Percentiles rank a stretch among this genome's conserved stretches.
Conservation (phyloP, 92 coral and sea anemone genomes). For the Umimayanthus kanabou region DNA sequence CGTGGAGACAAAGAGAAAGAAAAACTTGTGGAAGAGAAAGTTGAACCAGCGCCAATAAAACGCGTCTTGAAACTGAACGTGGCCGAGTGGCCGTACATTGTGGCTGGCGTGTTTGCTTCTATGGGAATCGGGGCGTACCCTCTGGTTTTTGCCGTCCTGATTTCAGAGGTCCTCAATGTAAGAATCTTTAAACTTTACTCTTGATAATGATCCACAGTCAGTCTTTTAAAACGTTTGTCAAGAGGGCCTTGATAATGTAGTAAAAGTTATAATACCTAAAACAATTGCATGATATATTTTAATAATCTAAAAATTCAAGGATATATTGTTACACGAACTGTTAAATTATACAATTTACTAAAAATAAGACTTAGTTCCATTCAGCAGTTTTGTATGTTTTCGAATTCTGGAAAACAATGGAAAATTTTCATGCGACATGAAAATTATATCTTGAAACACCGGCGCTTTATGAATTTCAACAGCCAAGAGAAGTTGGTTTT, state of each 20-base stretch:
- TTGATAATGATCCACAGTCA: not conserved
- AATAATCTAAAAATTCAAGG: too few species aligned
- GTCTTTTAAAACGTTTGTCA: too few species aligned
- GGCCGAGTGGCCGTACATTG: slow-evolving; percentile 57
- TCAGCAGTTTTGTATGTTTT: not conserved
- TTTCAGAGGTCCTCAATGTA: slow-evolving; percentile 53
- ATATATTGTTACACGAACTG: too few species aligned
- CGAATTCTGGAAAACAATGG: not conserved
- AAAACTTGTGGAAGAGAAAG: slow-evolving; percentile 44
- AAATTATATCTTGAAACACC: too few species aligned
- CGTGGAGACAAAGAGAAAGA: not conserved
- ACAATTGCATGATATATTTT: too few species aligned
- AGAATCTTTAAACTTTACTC: not conserved
- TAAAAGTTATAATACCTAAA: too few species aligned
- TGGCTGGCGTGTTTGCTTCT: slow-evolving; percentile 46
- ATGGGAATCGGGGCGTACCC: slow-evolving; percentile 45
- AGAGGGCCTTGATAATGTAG: too few species aligned
- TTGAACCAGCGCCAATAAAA: slow-evolving; percentile 53
- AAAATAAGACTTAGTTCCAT: not conserved
- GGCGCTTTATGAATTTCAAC: too few species aligned
- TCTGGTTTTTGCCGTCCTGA: slow-evolving; percentile 43
- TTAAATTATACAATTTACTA: too few species aligned
- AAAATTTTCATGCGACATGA: not conserved
- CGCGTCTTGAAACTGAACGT: slow-evolving; percentile 51
- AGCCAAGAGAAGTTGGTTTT: too few species aligned